Percentiles rank a stretch among this genome's conserved stretches.
Conservation (phyloP, 2,888 invertebrate species). For the Prosopocoilus inquinatus region DNA sequence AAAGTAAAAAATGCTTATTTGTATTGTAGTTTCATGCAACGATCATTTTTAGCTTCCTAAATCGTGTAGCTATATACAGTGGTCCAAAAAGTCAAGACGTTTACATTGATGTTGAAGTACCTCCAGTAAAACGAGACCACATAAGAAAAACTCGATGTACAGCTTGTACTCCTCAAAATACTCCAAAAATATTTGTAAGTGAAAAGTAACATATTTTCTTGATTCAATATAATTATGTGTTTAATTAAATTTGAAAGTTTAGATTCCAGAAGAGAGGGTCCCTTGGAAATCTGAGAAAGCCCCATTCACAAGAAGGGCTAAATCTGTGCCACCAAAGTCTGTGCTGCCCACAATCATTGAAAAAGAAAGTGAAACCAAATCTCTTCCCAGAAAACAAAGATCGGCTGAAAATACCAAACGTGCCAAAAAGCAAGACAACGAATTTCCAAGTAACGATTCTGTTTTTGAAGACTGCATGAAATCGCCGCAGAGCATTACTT, state of each 20-base stretch:
- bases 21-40: slow-evolving; percentile 1
- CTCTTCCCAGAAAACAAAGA: slow-evolving; percentile 3
- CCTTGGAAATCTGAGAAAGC: slow-evolving; percentile 48
- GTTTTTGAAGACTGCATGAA: slow-evolving; percentile 14
- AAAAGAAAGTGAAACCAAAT: background rate
- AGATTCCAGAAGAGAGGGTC: slow-evolving; percentile 48
- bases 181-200: background rate
- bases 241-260: slow-evolving; percentile 3
- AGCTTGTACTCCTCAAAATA: slow-evolving; percentile 38
- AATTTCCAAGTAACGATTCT: background rate
- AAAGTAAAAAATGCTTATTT: slow-evolving; percentile 47
- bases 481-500: slow-evolving; percentile 39
- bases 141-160: slow-evolving; percentile 38
- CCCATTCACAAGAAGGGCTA: slow-evolving; percentile 35
- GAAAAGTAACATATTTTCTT: background rate
- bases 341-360: slow-evolving; percentile 15
- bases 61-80: slow-evolving; percentile 29
- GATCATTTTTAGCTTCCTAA: slow-evolving; percentile 31
- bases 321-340: slow-evolving; percentile 37
- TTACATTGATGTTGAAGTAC: slow-evolving; percentile 2
- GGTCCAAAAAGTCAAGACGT: slow-evolving; percentile 5
- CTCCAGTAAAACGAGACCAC: slow-evolving; percentile 22
- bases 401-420: slow-evolving; percentile 9
- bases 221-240: slow-evolving; percentile 14
- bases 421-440: slow-evolving; percentile 10